Conservation (phyloP, 2,888 invertebrate genomes). For the Drosophila anomelani region DNA sequence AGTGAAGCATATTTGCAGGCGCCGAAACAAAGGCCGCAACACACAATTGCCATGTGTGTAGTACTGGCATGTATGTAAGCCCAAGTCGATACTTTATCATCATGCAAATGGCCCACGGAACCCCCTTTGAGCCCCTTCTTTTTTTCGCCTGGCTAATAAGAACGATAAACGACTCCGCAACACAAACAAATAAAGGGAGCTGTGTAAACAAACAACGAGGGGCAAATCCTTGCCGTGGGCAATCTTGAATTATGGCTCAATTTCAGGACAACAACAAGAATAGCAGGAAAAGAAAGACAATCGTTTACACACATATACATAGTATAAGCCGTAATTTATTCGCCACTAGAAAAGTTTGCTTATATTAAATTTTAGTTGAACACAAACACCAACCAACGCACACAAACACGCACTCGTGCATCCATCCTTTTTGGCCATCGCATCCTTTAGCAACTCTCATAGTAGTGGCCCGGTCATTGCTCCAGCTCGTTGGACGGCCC, state of each 20-base stretch:
- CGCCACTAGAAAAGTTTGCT: slow-evolving; percentile 36
- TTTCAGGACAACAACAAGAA: slow-evolving; percentile 11
- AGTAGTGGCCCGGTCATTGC: slow-evolving; percentile 30
- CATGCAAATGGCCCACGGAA: slow-evolving; percentile 61
- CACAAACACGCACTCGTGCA: neutral
- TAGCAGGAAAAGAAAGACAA: slow-evolving; percentile 25
- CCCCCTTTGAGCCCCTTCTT: slow-evolving; percentile 14
- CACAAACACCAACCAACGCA: slow-evolving; percentile 14
- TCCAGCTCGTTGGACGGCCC: slow-evolving; percentile 38
- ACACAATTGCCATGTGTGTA: slow-evolving; percentile 37
- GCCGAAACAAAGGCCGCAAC: slow-evolving; percentile 43
- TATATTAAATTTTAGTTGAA: slow-evolving; percentile 37
- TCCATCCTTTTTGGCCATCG: neutral
- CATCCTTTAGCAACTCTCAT: slow-evolving; percentile 28
- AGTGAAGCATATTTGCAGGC: slow-evolving; percentile 58
- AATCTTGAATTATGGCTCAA: slow-evolving; percentile 40
- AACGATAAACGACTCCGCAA: slow-evolving; percentile 50
- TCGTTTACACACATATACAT: slow-evolving; percentile 29
- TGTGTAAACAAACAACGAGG: slow-evolving; percentile 43
- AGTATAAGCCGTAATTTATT: slow-evolving; percentile 32
- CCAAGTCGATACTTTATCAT: slow-evolving; percentile 76
- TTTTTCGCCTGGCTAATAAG: slow-evolving; percentile 51
- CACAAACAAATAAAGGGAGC: slow-evolving; percentile 38
- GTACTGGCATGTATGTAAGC: slow-evolving; percentile 61
- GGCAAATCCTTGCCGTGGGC: slow-evolving; percentile 38